A percentile compares a stretch with the other conserved stretches of the same genome.
These are phyloP conservation scores for Simalia tracyae DNA, from an alignment of 2,797 vertebrate species.

Conservation along the genomic window DNA sequence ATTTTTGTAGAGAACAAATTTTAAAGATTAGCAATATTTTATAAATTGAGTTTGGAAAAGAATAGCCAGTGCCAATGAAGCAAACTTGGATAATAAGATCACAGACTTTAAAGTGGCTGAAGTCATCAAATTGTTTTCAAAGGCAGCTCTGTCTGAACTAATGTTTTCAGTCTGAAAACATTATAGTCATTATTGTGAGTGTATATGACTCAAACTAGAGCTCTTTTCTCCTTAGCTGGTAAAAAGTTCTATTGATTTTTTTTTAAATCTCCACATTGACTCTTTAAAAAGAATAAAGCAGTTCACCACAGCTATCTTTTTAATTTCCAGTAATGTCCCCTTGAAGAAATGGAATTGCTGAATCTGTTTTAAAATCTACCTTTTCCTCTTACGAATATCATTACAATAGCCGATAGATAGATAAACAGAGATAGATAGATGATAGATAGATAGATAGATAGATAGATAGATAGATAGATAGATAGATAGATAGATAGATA, in stretches of 20 bases:
- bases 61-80: neutral
- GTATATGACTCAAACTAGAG: neutral
- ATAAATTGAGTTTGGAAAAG: neutral
- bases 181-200: neutral
- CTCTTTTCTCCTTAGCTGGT: neutral
- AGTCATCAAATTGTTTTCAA: neutral
- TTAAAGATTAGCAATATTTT: neutral
- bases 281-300: neutral
- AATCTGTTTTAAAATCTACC: neutral
- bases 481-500: no score
- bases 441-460: neutral
- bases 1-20: neutral
- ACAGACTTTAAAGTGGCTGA: neutral
- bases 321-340: neutral
- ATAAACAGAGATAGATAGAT: no score
- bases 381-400: neutral
- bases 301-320: neutral
- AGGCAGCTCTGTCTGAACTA: neutral
- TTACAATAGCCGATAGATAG: neutral
- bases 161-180: neutral
- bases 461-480: neutral
- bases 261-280: neutral
- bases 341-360: neutral
- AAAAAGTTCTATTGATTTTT: neutral
- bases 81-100: neutral